Evolutionary conservation across 2,797 vertebrate genomes (phyloP).

Genomic region (Taeniopygia guttata): DNA sequence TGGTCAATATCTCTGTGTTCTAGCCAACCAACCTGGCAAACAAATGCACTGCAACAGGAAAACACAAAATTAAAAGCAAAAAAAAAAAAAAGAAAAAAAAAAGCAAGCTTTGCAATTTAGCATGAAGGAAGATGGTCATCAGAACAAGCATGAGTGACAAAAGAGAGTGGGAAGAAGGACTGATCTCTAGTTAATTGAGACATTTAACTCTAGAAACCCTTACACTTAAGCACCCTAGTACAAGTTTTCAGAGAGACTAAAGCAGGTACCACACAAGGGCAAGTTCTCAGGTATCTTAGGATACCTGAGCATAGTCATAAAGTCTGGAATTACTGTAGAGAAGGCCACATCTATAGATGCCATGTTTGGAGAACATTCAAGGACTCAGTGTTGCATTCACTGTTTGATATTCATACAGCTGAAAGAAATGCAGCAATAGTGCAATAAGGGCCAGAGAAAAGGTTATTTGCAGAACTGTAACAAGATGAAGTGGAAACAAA

Average conservation of each 20-base stretch:
- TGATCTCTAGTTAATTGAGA: background rate
- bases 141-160: background rate
- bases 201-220: background rate
- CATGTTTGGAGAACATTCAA: background rate
- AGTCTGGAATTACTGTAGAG: background rate
- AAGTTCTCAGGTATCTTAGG: background rate
- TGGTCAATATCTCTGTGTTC: background rate
- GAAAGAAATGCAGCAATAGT: background rate
- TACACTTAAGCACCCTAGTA: background rate
- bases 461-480: background rate
- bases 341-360: background rate
- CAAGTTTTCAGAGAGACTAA: background rate
- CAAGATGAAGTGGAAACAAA: background rate
- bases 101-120: background rate
- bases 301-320: background rate
- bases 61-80: background rate
- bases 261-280: background rate
- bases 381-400: background rate
- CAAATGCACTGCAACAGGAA: background rate
- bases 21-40: slow-evolving; percentile 30
- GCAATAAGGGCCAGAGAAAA: background rate
- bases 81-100: background rate
- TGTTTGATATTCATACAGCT: background rate
- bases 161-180: background rate
- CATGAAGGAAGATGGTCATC: background rate